These are phyloP conservation scores for Sipha maydis DNA, from an alignment of 2,888 invertebrate genomes.

Conservation along the genomic window DNA sequence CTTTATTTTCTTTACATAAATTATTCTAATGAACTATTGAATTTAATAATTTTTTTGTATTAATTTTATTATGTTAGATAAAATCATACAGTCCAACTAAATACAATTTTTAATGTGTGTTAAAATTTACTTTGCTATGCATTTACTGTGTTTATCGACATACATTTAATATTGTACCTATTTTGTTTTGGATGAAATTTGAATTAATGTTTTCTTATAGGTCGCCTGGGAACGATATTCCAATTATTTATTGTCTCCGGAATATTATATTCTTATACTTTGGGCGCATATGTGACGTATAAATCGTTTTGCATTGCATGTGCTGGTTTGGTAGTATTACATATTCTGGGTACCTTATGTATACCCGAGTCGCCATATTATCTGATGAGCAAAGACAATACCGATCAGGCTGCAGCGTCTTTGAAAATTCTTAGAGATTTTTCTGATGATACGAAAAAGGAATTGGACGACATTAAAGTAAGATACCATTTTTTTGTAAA, in stretches of 20 bases:
- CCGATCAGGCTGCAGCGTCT: constrained; percentile 73
- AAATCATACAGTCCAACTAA: too few species aligned
- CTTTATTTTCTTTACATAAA: too few species aligned
- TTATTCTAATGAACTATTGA: too few species aligned
- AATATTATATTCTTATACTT: constrained; percentile 79
- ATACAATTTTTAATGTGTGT: too few species aligned
- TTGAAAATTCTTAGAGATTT: constrained; percentile 80
- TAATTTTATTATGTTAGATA: too few species aligned
- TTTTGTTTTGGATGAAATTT: background rate
- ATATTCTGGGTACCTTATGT: constrained; percentile 75
- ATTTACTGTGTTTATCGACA: too few species aligned
- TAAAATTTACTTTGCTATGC: too few species aligned
- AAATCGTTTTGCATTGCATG: constrained; percentile 76
- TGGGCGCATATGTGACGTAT: constrained; percentile 81
- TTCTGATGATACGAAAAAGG: constrained; percentile 74
- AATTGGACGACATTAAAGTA: constrained; percentile 74
- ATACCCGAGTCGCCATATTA: constrained; percentile 81
- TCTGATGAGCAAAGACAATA: constrained; percentile 71
- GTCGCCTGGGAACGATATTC: constrained; percentile 83
- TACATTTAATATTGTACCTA: background rate
- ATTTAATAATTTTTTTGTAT: too few species aligned
- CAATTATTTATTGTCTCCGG: constrained; percentile 81
- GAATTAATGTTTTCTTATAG: constrained; percentile 52
- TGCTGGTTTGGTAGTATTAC: constrained; percentile 74
- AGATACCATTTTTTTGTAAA: background rate